These are phyloP conservation scores for Megaceryle maxima DNA, from an alignment of 2,113 vertebrate genomes.

Conservation along the genomic window DNA sequence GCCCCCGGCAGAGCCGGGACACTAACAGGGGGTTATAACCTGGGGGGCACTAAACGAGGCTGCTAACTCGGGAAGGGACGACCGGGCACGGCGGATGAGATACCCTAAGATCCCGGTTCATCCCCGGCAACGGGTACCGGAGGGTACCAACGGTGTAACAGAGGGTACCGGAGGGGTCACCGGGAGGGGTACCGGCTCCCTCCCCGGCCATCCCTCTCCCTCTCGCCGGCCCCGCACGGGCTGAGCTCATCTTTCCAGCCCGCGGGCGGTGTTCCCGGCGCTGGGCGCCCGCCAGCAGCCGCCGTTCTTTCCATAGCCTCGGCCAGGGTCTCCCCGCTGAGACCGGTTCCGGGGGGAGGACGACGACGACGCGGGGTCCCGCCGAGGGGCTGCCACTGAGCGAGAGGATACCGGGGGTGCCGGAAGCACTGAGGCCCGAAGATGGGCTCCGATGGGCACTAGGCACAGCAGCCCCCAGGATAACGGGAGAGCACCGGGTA, in stretches of 20 bases:
- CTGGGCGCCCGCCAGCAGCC: conserved; percentile 42
- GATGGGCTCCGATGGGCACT: background rate
- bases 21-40: too few relatives aligned
- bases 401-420: background rate
- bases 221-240: background rate
- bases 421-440: background rate
- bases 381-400: background rate
- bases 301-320: conserved; percentile 28
- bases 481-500: background rate
- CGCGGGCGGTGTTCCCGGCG: conserved; percentile 30
- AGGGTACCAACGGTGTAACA: background rate
- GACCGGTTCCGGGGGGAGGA: background rate
- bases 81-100: too few relatives aligned
- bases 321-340: conserved; percentile 52
- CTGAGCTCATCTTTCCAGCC: conserved; percentile 46
- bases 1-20: background rate
- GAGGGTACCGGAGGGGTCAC: background rate
- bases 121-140: background rate
- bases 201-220: background rate
- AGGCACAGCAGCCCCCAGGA: background rate
- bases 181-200: background rate
- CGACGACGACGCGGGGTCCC: background rate
- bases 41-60: background rate
- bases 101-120: too few relatives aligned
- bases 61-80: background rate